A percentile compares a stretch with the other conserved stretches of the same genome.
Evolutionary conservation across 2,888 invertebrate species (phyloP).

Genomic region (Dynastes tityus): DNA sequence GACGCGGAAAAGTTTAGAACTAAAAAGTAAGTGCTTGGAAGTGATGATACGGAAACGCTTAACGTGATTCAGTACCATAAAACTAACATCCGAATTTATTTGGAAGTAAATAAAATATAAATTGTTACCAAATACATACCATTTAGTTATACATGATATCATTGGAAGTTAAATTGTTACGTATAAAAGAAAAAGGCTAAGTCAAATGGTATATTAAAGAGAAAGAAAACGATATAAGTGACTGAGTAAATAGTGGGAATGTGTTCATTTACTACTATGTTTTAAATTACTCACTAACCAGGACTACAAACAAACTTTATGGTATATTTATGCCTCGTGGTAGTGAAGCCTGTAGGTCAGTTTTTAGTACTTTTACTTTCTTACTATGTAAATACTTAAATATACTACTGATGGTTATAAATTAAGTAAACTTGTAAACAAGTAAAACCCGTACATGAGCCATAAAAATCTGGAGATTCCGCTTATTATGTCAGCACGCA

Average conservation of each 20-base stretch:
- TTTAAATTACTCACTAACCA: conserved; percentile 68
- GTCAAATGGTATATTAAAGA: conserved; percentile 34
- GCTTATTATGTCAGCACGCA: conserved; percentile 52
- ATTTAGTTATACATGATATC: background rate
- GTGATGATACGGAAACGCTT: conserved; percentile 38
- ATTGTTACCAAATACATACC: conserved; percentile 27
- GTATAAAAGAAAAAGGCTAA: background rate
- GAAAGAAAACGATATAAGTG: conserved; percentile 58
- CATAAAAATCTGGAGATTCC: conserved; percentile 61
- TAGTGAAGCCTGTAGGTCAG: conserved; percentile 63
- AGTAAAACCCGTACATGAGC: conserved; percentile 67
- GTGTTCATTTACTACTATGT: conserved; percentile 62
- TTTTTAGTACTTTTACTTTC: conserved; percentile 69
- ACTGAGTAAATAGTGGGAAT: conserved; percentile 65
- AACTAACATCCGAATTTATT: conserved; percentile 32
- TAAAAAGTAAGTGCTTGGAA: conserved; percentile 40
- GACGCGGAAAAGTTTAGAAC: conserved; percentile 23
- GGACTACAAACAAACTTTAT: conserved; percentile 69
- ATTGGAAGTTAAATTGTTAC: conserved; percentile 8
- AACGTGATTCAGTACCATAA: conserved; percentile 32
- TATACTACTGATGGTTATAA: conserved; percentile 63
- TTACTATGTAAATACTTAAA: conserved; percentile 68
- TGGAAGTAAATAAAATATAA: conserved; percentile 27
- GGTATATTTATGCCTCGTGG: conserved; percentile 63
- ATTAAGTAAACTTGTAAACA: conserved; percentile 69